Evolutionary conservation across 2,888 invertebrate genomes (phyloP).

Genomic region (Phrixothrix hirtus): DNA sequence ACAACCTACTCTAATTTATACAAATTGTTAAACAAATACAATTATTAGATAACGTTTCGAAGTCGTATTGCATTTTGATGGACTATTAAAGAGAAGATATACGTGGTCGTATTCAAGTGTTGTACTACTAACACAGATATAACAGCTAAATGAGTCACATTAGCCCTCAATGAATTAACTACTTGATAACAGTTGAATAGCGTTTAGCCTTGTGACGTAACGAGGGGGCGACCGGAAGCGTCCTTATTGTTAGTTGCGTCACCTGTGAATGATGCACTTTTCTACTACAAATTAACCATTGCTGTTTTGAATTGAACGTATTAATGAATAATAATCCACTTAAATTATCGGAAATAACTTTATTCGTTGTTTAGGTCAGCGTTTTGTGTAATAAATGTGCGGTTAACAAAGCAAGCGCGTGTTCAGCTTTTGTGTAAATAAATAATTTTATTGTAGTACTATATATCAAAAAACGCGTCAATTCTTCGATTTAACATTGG

Average conservation of each 20-base stretch:
- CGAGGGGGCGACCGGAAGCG: slow-evolving; percentile 51
- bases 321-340: too few species aligned
- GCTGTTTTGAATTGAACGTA: slow-evolving; percentile 3
- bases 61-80: neutral
- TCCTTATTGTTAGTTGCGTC: slow-evolving; percentile 37
- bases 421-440: too few species aligned
- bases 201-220: slow-evolving; percentile 51
- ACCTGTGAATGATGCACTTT: slow-evolving; percentile 33
- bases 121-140: slow-evolving; percentile 35
- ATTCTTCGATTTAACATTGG: too few species aligned
- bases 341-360: slow-evolving; percentile 12
- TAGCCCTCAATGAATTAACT: slow-evolving; percentile 53
- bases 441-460: too few species aligned
- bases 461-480: too few species aligned
- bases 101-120: slow-evolving; percentile 8
- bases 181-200: slow-evolving; percentile 51
- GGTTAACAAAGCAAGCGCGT: too few species aligned
- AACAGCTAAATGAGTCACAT: slow-evolving; percentile 44
- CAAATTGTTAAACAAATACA: neutral
- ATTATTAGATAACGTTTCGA: neutral
- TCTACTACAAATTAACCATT: slow-evolving; percentile 19
- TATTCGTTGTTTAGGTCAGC: too few species aligned
- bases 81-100: neutral
- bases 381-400: too few species aligned
- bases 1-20: too few species aligned